Evolutionary conservation across 1,140 invertebrate genomes (phyloP), one percentile per base, ranked within the genome.

Genomic region (Dendrolimus punctatus): DNA sequence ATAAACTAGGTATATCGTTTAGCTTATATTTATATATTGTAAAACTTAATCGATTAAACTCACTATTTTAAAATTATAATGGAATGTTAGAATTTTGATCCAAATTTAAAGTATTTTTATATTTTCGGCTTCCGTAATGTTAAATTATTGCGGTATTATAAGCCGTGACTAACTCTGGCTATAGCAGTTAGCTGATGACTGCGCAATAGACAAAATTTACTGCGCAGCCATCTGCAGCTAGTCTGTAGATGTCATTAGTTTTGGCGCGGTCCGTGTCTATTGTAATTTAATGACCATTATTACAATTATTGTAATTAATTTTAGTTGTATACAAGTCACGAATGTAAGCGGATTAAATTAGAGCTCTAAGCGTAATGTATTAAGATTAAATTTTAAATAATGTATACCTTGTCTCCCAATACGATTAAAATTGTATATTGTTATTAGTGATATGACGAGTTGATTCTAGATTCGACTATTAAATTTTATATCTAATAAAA

Each of bases 401-500:
- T 56, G 48, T 62, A 57, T 66, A 54, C 55, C 50, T 56, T 49
- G n/a, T 23, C 23, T 45, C 46, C 46, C 48, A 59, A 67, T 62
- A 58, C 49, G 59, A 62, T 60, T 64, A 80, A 70, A 79, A 73
- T 76, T 80, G 80, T 76, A 66, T 80, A 65, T 76, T 80, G 74
- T 79, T 84, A 73, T 73, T 75, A 78, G 71, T 69, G 57, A 71
- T 76, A 73, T 58, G 62, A 66, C 71, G 70, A 76, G 70, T 76
- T 76, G 68, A 69, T 66, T 64, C 69, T 73, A 70, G 66, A 79
- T 66, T 77, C 68, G 68, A 76, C 64, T 70, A 82, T 82, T 80
- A 85, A 82, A 80, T 82, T 80, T 84, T 84, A 76, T 84, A 84
- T 75, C 57, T 72, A 76, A 71, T 60, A 57, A 64, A 70, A n/a